Evolutionary conservation across 2,113 vertebrate genomes (phyloP), one percentile per base, ranked within the genome.

Genomic region (Perca fluviatilis): DNA sequence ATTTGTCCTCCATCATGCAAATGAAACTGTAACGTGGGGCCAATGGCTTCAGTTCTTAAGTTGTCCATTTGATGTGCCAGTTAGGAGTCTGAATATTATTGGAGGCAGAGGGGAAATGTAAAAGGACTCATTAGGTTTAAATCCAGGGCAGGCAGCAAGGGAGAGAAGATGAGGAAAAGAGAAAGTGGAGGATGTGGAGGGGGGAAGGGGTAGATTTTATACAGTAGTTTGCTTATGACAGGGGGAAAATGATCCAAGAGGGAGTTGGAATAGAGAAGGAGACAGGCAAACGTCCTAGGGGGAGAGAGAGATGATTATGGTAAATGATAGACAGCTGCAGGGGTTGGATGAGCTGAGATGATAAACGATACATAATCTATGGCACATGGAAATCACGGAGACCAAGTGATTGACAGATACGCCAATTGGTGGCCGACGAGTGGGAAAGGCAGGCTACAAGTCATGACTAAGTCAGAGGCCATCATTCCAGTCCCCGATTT

Each of bases 321-420:
- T 85, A 84, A 90, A 89, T 91, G 86, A 91, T 86, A 79, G 91
- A 89, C 89, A 86, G 91, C 88, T 88, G 87, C 87, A 85, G 90
- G 80, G 78, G 63, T 69, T 72, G 88, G 90, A 89, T 84, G 89
- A 89, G 79, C 77, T 0, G 76, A 67, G 84, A 77, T 92, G 90
- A 93, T 92, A 82, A 91, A 94, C 76, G 80, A 85, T 80, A 83
- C 77, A 86, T 91, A 90, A 92, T 91, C 86, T 1, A 27, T 84
- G 80, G 84, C 89, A 77, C 84, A 84, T 85, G 84, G 90, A 91
- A 90, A 83, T 89, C 86, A 83, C 49, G 65, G 82, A 13, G 58
- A 76, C 77, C 79, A 60, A 36, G 27, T 90, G 94, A 95, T 79
- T 94, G 94, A 95, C 93, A 80, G 87, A 92, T 90, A 67, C 88